A percentile compares a stretch with the other conserved stretches of the same genome.
These are phyloP conservation scores for Encarsia formosa DNA, from an alignment of 2,888 invertebrate species.

Conservation along the genomic window DNA sequence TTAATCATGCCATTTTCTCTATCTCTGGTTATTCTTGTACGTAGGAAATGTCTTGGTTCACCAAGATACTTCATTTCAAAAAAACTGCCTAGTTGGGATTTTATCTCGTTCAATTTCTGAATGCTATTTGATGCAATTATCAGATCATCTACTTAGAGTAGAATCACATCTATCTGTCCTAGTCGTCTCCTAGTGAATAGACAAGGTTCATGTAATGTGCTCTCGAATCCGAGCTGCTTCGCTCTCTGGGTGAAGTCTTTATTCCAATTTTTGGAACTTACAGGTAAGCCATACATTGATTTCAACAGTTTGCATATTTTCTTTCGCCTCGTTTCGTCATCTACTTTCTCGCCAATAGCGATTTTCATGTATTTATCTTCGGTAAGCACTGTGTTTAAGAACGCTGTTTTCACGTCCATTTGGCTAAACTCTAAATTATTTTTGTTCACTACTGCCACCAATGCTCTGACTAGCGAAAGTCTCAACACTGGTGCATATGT, in stretches of 20 bases:
- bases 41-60: constrained; percentile 11
- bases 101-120: constrained; percentile 2
- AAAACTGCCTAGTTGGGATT: constrained; percentile 9
- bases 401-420: constrained; percentile 29
- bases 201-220: constrained; percentile 22
- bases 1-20: constrained; percentile 5
- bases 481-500: too few species aligned
- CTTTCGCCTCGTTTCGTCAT: background rate
- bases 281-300: constrained; percentile 21
- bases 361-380: too few species aligned
- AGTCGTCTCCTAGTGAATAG: constrained; percentile 9
- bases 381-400: constrained; percentile 28
- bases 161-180: background rate
- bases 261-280: constrained; percentile 22
- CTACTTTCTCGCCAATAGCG: too few species aligned
- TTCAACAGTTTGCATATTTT: constrained; percentile 24
- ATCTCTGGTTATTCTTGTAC: constrained; percentile 16
- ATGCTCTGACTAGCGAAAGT: too few species aligned
- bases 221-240: constrained; percentile 13
- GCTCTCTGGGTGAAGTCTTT: constrained; percentile 18
- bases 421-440: constrained; percentile 12
- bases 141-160: background rate
- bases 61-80: too few species aligned
- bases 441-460: too few species aligned
- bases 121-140: background rate